Base-by-base conservation (phyloP, 2,113 vertebrate genomes). In the Petrocephalus microphthalmus region DNA sequence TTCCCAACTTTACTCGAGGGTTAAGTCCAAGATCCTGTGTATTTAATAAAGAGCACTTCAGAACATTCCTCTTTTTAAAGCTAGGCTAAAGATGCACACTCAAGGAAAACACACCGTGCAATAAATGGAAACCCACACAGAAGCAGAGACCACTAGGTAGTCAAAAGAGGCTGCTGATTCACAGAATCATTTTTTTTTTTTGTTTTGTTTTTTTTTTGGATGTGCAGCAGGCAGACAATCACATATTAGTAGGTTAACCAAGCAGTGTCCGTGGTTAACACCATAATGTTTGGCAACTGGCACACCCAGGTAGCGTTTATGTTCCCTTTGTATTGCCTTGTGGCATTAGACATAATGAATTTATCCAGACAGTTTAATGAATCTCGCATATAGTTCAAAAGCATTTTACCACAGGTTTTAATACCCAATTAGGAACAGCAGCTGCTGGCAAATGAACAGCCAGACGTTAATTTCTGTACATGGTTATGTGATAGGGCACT, bases 51-150 rank as follows among this genome's bases (percentile, higher is more conserved):
- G 90, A 87, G 88, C 84, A 90, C 2, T 91, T 86, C 86, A 89
- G 64, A 81, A 90, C 87, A 87, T 90, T 87, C 83, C 42, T 87
- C 49, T n/a, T 71, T 88, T 19, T 88, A 57, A 84, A 89, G 74
- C n/a, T 15, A 60, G 87, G 89, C 89, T 90, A 88, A 89, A 89
- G 87, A 85, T 89, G 64, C 89, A 85, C 88, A 92, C 89, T 91
- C 92, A 7, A 78, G 87, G 87, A 85, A 90, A 90, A 88, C 42
- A 64, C 88, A 88, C 60, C 78, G 22, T 56, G n/a, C 78, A 56
- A 92, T 89, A 91, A 89, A 81, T 84, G 83, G 87, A 87, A 54
- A 47, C 53, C 57, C 88, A 60, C 1, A 47, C 22, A 45, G 81
- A 52, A 19, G 67, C 33, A 29, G 29, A 7, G 25, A 83, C 87